Evolutionary conservation across 2,888 invertebrate species (phyloP), one percentile per base, ranked within the genome.

Genomic region (Pimpla rufipes): DNA sequence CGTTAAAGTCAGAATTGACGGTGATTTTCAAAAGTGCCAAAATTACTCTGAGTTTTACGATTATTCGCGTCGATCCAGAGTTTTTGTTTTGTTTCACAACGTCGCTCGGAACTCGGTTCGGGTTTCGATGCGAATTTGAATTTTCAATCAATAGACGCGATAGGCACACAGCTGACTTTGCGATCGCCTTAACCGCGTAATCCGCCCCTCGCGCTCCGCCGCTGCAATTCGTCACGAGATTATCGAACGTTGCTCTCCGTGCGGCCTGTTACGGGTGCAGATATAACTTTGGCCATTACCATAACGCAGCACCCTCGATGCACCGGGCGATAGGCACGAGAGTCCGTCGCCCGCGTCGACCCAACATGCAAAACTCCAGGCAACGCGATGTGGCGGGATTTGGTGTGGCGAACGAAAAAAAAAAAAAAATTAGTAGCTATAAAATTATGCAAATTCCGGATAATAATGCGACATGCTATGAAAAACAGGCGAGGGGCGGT

Each of bases 401-500:
- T 68, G 3, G 50, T 35, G 35, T n/a, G 35, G 57, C 35, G 29
- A 5, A 29, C 5, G 29, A 3, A 29, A 29, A 47, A 37, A 59
- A 62, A 70, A n/a, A n/a, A n/a, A n/a, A n/a, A n/a, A n/a, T n/a
- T n/a, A n/a, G n/a, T n/a, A n/a, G n/a, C n/a, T n/a, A n/a, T n/a
- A n/a, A n/a, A 50, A 50, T 74, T 70, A 55, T 80, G 80, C 52
- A 70, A 70, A 75, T 75, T 75, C 37, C 18, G 62, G 40, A 62
- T 62, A 40, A 62, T 37, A 16, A 62, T 18, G n/a, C n/a, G 62
- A 16, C 37, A 40, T 18, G 18, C 2, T 11, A 23, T 55, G 6
- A 8, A 13, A 47, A 67, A 57, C 21, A 37, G 37, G 59, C 18
- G 67, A n/a, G 59, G n/a, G n/a, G 11, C 13, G 23, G 45, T 0